Conservation (phyloP, 2,888 invertebrate genomes). For the Eueremaeus valkanovi region DNA sequence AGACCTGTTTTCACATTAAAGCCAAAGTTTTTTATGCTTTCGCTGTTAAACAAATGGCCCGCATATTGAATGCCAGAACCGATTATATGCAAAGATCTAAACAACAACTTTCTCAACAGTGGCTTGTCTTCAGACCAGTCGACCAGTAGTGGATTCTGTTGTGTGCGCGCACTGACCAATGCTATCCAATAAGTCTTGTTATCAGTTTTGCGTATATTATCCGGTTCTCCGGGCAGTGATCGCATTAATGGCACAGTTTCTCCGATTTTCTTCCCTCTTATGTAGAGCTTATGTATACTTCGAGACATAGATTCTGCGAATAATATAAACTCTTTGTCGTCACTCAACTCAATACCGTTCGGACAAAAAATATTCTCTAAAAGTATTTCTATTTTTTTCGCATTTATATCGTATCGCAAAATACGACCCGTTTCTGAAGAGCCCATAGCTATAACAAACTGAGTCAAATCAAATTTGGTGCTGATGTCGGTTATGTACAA, state of each 20-base stretch:
- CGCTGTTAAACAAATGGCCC: background rate
- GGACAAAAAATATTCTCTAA: conserved; percentile 19
- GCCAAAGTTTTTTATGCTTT: background rate
- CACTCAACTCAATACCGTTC: conserved; percentile 39
- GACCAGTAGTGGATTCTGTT: conserved; percentile 9
- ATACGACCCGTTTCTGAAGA: conserved; percentile 42
- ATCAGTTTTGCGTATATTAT: conserved; percentile 58
- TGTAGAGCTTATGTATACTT: conserved; percentile 65
- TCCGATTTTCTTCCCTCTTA: conserved; percentile 78
- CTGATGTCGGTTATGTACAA: conserved; percentile 38
- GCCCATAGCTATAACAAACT: background rate
- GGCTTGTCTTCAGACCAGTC: conserved; percentile 42
- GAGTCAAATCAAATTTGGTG: conserved; percentile 3
- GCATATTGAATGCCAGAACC: background rate
- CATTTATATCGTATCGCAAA: conserved; percentile 43
- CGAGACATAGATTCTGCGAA: conserved; percentile 67
- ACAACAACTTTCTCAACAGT: conserved; percentile 16
- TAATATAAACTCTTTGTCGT: conserved; percentile 72
- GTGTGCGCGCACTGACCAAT: conserved; percentile 36
- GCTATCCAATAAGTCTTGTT: conserved; percentile 53
- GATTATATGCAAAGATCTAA: background rate
- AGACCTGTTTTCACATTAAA: background rate
- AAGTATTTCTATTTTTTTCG: conserved; percentile 34
- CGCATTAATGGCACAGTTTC: conserved; percentile 71
- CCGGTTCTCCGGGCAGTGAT: conserved; percentile 63